A percentile compares a stretch with the other conserved stretches of the same genome.
phyloP scores from a whole-genome alignment of 2,888 invertebrate genomes.

The Andrena marginata region DNA sequence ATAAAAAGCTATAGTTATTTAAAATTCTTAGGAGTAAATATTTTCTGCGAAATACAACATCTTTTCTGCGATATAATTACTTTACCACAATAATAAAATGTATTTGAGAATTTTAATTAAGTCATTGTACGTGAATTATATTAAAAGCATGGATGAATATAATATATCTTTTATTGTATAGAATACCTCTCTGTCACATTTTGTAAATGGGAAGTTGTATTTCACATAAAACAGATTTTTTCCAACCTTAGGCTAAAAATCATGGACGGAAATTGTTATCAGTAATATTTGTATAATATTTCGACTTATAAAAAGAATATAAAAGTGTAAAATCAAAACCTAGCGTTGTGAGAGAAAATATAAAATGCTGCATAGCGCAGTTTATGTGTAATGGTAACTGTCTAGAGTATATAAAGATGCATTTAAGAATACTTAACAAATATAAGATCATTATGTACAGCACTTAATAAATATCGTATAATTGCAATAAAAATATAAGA shows the following conservation, averaged over 20 bases:
- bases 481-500: slow-evolving; percentile 42
- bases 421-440: slow-evolving; percentile 30
- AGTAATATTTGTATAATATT: slow-evolving; percentile 38
- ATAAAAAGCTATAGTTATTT: background rate
- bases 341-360: slow-evolving; percentile 19
- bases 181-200: background rate
- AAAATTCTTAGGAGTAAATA: background rate
- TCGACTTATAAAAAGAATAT: slow-evolving; percentile 22
- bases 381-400: slow-evolving; percentile 56
- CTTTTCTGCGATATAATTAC: slow-evolving; percentile 3
- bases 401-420: slow-evolving; percentile 32
- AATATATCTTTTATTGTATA: background rate
- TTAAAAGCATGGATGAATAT: too few species aligned
- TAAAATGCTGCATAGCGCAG: slow-evolving; percentile 22
- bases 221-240: slow-evolving; percentile 1
- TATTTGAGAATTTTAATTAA: background rate
- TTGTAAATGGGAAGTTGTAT: slow-evolving; percentile 21
- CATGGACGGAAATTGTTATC: slow-evolving; percentile 47
- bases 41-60: slow-evolving; percentile 2
- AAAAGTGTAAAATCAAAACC: slow-evolving; percentile 34
- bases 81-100: background rate
- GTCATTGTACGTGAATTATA: background rate
- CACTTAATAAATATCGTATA: slow-evolving; percentile 27
- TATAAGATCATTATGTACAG: slow-evolving; percentile 38
- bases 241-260: slow-evolving; percentile 37